Percentiles rank a stretch among this genome's conserved stretches.
phyloP scores from a whole-genome alignment of 23 tunicate species.

The Styela plicata region DNA sequence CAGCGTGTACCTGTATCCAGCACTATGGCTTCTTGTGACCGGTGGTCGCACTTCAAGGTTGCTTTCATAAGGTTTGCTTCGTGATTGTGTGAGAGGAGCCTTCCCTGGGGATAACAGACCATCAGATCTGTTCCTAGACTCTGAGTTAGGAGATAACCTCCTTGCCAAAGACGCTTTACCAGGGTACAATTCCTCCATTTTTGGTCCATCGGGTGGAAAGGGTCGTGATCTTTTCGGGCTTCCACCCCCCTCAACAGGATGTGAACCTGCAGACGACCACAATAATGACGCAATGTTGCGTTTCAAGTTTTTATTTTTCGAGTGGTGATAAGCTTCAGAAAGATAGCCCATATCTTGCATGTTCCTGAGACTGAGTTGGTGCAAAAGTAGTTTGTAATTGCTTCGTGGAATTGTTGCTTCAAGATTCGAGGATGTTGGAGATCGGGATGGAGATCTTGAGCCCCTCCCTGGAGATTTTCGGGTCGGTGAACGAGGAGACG shows the following conservation, averaged over 20 bases:
- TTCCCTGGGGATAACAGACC: not conserved
- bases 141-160: slow-evolving; percentile 29
- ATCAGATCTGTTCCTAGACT: not conserved
- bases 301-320: slow-evolving; percentile 24
- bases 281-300: slow-evolving; percentile 23
- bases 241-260: slow-evolving; percentile 2
- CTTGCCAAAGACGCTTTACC: slow-evolving; percentile 25
- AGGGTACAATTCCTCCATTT: slow-evolving; percentile 29
- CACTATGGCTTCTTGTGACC: slow-evolving; percentile 23
- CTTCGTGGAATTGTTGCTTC: slow-evolving; percentile 75
- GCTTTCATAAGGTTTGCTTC: slow-evolving; percentile 13
- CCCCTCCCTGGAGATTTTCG: slow-evolving; percentile 12
- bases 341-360: slow-evolving; percentile 70
- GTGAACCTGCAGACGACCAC: not conserved
- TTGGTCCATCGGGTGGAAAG: not conserved
- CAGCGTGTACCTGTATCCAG: slow-evolving; percentile 1
- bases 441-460: slow-evolving; percentile 20
- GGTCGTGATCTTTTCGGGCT: not conserved
- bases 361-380: slow-evolving; percentile 73
- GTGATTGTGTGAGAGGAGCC: not conserved
- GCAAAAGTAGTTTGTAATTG: slow-evolving; percentile 77
- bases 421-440: slow-evolving; percentile 14
- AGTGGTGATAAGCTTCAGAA: slow-evolving; percentile 26
- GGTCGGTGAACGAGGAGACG: slow-evolving; percentile 17
- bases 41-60: not conserved